Conservation (phyloP, 2,888 invertebrate species). For the Scaptomyza tumidula region DNA sequence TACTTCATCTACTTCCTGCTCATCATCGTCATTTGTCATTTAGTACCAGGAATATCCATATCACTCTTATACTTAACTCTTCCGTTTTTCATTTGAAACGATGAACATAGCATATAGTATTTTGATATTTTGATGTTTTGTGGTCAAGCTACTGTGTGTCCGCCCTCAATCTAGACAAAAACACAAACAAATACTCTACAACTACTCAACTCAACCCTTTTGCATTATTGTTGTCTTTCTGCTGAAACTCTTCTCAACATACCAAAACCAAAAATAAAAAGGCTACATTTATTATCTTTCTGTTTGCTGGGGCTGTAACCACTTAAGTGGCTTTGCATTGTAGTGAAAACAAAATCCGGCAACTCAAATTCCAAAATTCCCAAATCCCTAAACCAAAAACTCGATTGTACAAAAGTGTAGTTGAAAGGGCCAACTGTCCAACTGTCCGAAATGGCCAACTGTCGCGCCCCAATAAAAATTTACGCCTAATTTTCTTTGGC, state of each 20-base stretch:
- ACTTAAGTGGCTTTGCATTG: slow-evolving; percentile 72
- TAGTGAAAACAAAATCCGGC: slow-evolving; percentile 7
- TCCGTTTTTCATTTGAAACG: slow-evolving; percentile 65
- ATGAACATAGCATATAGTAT: slow-evolving; percentile 1
- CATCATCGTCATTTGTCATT: slow-evolving; percentile 24
- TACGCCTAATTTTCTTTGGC: slow-evolving; percentile 66
- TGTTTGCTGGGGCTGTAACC: slow-evolving; percentile 62
- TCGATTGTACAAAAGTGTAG: slow-evolving; percentile 3
- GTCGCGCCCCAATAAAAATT: slow-evolving; percentile 71
- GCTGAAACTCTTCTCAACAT: slow-evolving; percentile 23
- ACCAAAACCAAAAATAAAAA: background rate
- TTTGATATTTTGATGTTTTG: slow-evolving; percentile 41
- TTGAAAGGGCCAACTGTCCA: slow-evolving; percentile 10
- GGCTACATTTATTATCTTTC: background rate
- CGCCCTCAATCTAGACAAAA: slow-evolving; percentile 48
- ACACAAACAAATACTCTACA: slow-evolving; percentile 30
- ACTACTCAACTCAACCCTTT: slow-evolving; percentile 47
- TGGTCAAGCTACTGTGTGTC: slow-evolving; percentile 56
- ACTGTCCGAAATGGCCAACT: slow-evolving; percentile 44
- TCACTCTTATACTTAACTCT: slow-evolving; percentile 53
- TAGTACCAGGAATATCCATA: slow-evolving; percentile 35
- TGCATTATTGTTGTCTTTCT: slow-evolving; percentile 21
- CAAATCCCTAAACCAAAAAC: slow-evolving; percentile 8
- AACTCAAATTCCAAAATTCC: slow-evolving; percentile 36
- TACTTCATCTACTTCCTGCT: slow-evolving; percentile 41